These are phyloP conservation scores for Venustaconcha ellipsiformis DNA, from an alignment of 1,140 invertebrate genomes.

Conservation along the genomic window DNA sequence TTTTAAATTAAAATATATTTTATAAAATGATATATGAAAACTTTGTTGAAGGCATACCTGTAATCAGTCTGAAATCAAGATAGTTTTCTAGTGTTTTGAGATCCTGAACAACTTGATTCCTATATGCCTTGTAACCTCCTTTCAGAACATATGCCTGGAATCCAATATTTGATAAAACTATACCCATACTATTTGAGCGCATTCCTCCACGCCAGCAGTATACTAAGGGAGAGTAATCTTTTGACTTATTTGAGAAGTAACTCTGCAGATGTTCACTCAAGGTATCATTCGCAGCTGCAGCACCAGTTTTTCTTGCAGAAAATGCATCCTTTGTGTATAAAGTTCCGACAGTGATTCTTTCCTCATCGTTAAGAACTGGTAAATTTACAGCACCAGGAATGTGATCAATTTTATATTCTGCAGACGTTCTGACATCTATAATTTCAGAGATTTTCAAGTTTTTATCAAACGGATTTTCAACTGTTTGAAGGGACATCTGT, in stretches of 20 bases:
- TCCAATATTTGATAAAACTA: slow-evolving; percentile 36
- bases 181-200: slow-evolving; percentile 35
- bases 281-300: slow-evolving; percentile 22
- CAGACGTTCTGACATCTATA: slow-evolving; percentile 39
- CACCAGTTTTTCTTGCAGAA: slow-evolving; percentile 37
- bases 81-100: slow-evolving; percentile 18
- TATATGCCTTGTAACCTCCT: slow-evolving; percentile 37
- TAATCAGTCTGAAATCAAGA: slow-evolving; percentile 32
- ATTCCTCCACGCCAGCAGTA: slow-evolving; percentile 45
- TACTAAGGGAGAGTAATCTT: slow-evolving; percentile 34
- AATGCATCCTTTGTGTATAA: slow-evolving; percentile 26
- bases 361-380: slow-evolving; percentile 32
- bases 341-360: slow-evolving; percentile 29
- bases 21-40: background rate
- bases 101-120: slow-evolving; percentile 20
- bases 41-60: slow-evolving; percentile 25
- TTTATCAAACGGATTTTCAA: too few relatives aligned
- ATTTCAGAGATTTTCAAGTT: slow-evolving; percentile 8
- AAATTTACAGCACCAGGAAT: slow-evolving; percentile 41
- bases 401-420: slow-evolving; percentile 38
- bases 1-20: too few relatives aligned
- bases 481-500: too few relatives aligned
- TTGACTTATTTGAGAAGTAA: slow-evolving; percentile 22
- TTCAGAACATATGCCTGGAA: slow-evolving; percentile 33
- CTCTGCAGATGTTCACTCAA: slow-evolving; percentile 29